These are phyloP conservation scores for Sceliomorpha sp. DNA, from an alignment of 2,888 invertebrate genomes.

Conservation along the genomic window DNA sequence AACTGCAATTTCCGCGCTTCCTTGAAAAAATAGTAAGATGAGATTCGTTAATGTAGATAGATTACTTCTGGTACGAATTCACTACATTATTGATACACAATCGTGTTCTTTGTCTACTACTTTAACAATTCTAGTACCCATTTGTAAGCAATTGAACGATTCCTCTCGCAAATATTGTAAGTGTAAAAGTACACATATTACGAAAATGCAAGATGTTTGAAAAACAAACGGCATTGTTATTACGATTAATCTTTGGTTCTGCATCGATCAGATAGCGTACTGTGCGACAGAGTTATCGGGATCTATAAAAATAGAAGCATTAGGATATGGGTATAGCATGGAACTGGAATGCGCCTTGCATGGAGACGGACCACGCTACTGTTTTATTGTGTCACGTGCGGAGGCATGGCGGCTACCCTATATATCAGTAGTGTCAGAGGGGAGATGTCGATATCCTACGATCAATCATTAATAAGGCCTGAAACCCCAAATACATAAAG, in stretches of 20 bases:
- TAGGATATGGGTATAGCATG: constrained; percentile 61
- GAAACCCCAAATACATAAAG: constrained; percentile 78
- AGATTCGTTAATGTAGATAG: too few relatives aligned
- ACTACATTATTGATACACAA: too few relatives aligned
- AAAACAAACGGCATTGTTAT: constrained; percentile 1
- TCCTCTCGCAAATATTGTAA: too few relatives aligned
- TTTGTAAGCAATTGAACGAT: too few relatives aligned
- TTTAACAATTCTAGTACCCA: too few relatives aligned
- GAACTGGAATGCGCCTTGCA: constrained; percentile 15
- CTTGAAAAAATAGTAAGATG: too few relatives aligned
- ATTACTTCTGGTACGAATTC: too few relatives aligned
- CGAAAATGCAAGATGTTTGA: too few relatives aligned
- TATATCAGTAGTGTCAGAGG: constrained; percentile 78
- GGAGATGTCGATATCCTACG: constrained; percentile 79
- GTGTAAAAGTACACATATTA: too few relatives aligned
- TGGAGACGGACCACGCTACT: constrained; percentile 30
- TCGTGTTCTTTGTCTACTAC: too few relatives aligned
- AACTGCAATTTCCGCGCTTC: too few relatives aligned
- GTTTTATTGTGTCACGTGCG: constrained; percentile 80
- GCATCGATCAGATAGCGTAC: constrained; percentile 42
- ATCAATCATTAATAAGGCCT: constrained; percentile 80
- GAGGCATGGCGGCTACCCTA: constrained; percentile 70
- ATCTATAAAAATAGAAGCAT: constrained; percentile 70
- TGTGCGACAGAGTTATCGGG: constrained; percentile 63
- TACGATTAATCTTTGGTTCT: constrained; percentile 24